Evolutionary conservation across 1,140 invertebrate species (phyloP).

Genomic region (Aplysia californica): DNA sequence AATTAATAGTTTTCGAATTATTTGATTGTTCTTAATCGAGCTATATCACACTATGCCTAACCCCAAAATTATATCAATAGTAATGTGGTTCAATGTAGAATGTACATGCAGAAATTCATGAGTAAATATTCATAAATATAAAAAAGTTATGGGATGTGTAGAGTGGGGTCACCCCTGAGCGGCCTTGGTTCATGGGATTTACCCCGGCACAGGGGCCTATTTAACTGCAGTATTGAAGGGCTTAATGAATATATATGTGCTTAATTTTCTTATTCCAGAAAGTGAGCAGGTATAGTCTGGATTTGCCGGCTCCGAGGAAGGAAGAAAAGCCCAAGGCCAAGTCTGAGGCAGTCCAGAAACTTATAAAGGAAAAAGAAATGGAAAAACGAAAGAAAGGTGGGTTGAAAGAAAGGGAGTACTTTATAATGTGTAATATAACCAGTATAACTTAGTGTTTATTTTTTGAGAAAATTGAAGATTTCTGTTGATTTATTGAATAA

Average conservation of each 20-base stretch:
- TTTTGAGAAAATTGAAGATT: background rate
- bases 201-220: background rate
- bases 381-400: background rate
- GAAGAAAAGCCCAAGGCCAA: background rate
- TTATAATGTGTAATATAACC: background rate
- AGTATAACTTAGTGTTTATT: background rate
- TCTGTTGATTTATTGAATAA: background rate
- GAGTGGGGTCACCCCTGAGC: background rate
- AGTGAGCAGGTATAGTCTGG: background rate
- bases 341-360: background rate
- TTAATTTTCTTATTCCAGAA: constrained; percentile 11
- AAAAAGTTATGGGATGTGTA: too few relatives aligned
- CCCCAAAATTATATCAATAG: too few relatives aligned
- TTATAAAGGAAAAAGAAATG: constrained; percentile 6
- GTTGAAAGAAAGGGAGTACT: too few relatives aligned
- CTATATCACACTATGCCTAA: too few relatives aligned
- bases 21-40: too few relatives aligned
- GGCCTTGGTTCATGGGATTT: background rate
- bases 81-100: too few relatives aligned
- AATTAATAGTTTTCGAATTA: too few relatives aligned
- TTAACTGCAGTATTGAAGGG: background rate
- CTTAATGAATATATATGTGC: background rate
- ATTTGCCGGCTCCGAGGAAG: background rate
- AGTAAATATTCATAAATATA: too few relatives aligned
- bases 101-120: too few relatives aligned